Base-by-base conservation (phyloP, 2,113 vertebrate species). In the Kryptolebias marmoratus region DNA sequence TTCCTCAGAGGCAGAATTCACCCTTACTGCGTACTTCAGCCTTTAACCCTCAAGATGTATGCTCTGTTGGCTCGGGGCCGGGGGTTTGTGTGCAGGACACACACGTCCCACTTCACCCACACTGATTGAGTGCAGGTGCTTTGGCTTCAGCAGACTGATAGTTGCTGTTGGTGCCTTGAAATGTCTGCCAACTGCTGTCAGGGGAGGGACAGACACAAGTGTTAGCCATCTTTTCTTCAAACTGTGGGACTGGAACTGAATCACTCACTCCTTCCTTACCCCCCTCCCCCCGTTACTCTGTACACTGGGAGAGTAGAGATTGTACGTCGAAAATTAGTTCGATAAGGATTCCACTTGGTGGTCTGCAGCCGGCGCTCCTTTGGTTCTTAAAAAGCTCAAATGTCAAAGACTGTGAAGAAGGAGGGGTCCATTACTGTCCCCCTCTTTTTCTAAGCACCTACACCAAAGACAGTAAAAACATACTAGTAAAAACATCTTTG, bases 321-420 rank as follows among this genome's bases (percentile, higher is more conserved):
- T 79, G 75, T 82, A 88, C 91, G 88, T 87, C 84, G 89, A 69
- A 39, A 62, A 12, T 66, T 56, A 49, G 71, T 69, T 90, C 65
- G 28, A 85, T 86, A 79, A 88, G 71, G 63, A 72, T 62, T 86
- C 77, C 62, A 66, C 80, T 87, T 39, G 22, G 69, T 66, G 58
- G 72, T 53, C 65, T 70, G 58, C 56, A 67, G 28, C 48, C 11
- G 11, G 60, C 57, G 71, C 58, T 85, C 69, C 52, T 72, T 88
- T 75, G 80, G 72, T 81, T 72, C 65, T 84, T 86, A 77, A 89
- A 90, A 77, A 84, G 80, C 80, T 78, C 55, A 62, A 53, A 68
- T 47, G 60, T 49, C 53, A 66, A 47, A 70, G 61, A 74, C 14
- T 31, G 77, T 44, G 75, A 45, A 27, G 44, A 9, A 54, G 14